phyloP scores from a whole-genome alignment of 2,797 vertebrate genomes.

The Ceryle rudis region DNA sequence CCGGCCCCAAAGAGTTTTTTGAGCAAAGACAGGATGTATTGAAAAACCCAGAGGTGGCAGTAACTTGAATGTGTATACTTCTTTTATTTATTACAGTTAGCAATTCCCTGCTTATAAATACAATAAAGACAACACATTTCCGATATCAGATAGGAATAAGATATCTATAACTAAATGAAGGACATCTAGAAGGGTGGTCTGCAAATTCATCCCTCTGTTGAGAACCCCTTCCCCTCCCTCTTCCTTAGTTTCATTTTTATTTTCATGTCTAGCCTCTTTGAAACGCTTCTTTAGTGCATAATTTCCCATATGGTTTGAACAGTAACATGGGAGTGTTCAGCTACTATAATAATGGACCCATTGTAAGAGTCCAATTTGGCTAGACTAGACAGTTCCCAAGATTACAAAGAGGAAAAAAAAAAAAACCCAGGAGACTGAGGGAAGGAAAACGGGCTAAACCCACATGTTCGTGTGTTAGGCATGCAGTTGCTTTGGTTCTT shows the following conservation, averaged over 20 bases:
- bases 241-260: neutral
- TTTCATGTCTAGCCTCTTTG: neutral
- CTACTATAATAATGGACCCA: neutral
- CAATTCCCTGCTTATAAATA: neutral
- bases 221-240: neutral
- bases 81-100: neutral
- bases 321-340: neutral
- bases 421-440: neutral
- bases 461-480: neutral
- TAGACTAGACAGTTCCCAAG: constrained; percentile 1
- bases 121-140: neutral
- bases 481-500: constrained; percentile 4
- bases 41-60: neutral
- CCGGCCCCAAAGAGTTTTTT: neutral
- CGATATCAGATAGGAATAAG: neutral
- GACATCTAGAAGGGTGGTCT: neutral
- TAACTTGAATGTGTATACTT: neutral
- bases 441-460: neutral
- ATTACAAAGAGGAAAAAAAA: neutral
- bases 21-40: neutral
- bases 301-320: constrained; percentile 17
- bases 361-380: neutral
- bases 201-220: neutral
- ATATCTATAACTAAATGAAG: neutral
- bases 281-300: neutral